Conservation (phyloP, 2,888 invertebrate species). For the Heteromurus nitidus region DNA sequence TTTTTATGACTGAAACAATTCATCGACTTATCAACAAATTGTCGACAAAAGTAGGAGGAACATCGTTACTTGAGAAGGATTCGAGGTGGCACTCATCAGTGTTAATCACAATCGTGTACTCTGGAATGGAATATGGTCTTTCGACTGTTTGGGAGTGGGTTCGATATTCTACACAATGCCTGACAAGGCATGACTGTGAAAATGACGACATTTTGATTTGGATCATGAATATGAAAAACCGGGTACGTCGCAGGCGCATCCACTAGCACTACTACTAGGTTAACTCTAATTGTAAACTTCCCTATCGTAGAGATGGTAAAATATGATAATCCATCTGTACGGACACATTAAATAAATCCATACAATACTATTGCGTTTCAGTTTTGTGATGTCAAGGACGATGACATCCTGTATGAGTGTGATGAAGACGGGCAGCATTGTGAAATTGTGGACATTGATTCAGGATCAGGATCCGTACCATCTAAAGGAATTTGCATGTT, state of each 20-base stretch:
- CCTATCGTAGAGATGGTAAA: too few relatives aligned
- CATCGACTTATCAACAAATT: not conserved
- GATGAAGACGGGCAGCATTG: not conserved
- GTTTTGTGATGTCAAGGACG: not conserved
- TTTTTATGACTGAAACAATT: not conserved
- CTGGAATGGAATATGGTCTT: not conserved
- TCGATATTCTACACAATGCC: slow-evolving; percentile 18
- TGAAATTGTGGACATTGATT: slow-evolving; percentile 1
- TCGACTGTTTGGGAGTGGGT: slow-evolving; percentile 22
- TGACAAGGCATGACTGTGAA: slow-evolving; percentile 25
- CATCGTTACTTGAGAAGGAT: not conserved
- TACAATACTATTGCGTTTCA: not conserved
- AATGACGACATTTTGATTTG: slow-evolving; percentile 39
- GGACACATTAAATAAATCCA: not conserved
- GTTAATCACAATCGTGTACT: not conserved
- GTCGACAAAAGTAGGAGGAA: not conserved
- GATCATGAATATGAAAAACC: slow-evolving; percentile 41
- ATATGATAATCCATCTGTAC: too few relatives aligned
- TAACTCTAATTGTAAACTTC: too few relatives aligned
- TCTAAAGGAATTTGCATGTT: slow-evolving; percentile 15
- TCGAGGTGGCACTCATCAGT: not conserved
- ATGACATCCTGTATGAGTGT: slow-evolving; percentile 14
- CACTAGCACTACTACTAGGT: too few relatives aligned
- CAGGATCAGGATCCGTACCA: not conserved
- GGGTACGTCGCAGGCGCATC: not conserved